These are phyloP conservation scores for Lates calcarifer DNA, from an alignment of 2,113 vertebrate genomes.

Conservation along the genomic window DNA sequence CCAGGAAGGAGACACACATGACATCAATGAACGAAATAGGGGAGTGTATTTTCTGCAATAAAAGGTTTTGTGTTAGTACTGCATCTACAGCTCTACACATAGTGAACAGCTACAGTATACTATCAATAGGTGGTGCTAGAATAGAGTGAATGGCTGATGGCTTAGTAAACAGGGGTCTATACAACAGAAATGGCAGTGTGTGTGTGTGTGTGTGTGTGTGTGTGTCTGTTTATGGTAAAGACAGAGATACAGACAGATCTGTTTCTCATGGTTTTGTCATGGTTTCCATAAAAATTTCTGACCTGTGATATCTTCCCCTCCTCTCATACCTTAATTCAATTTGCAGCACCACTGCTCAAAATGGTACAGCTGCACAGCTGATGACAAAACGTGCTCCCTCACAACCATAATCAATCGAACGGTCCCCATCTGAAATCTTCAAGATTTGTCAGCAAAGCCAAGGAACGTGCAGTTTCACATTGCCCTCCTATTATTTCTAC, in stretches of 20 bases:
- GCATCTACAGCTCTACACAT: background rate
- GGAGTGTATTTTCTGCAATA: background rate
- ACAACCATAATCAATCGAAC: slow-evolving; percentile 35
- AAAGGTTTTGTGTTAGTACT: background rate
- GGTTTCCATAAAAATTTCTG: slow-evolving; percentile 15
- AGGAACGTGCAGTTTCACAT: slow-evolving; percentile 15
- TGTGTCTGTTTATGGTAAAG: slow-evolving; percentile 4
- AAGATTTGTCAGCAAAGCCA: slow-evolving; percentile 25
- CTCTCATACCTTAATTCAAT: slow-evolving; percentile 46
- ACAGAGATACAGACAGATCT: background rate
- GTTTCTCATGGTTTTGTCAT: slow-evolving; percentile 23
- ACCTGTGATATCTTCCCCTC: background rate
- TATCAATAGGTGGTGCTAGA: slow-evolving; percentile 85
- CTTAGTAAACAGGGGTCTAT: slow-evolving; percentile 12
- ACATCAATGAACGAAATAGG: slow-evolving; percentile 10
- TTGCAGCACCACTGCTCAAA: slow-evolving; percentile 27
- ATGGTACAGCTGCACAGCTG: slow-evolving; percentile 20
- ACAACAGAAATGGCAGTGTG: slow-evolving; percentile 3
- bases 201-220: slow-evolving; percentile 4
- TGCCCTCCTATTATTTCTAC: slow-evolving; percentile 35
- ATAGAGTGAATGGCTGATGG: slow-evolving; percentile 65
- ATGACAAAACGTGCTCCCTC: slow-evolving; percentile 40
- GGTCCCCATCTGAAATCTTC: slow-evolving; percentile 37
- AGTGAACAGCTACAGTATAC: slow-evolving; percentile 30
- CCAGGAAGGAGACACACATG: slow-evolving; percentile 13